Conservation (phyloP, 2,113 vertebrate species). For the Beaufortia kweichowensis region DNA sequence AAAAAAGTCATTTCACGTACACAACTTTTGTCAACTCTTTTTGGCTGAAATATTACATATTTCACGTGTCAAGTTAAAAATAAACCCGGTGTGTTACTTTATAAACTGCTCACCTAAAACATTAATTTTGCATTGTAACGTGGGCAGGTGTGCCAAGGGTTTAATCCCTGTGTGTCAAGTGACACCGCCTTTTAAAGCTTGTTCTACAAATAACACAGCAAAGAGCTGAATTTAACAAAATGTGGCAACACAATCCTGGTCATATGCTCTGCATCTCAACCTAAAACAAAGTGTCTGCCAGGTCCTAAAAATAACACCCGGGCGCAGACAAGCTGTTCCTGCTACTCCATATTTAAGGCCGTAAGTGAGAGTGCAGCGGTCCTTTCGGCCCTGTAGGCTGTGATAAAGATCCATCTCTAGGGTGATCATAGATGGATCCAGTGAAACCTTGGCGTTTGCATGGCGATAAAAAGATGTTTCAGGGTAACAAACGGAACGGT, state of each 20-base stretch:
- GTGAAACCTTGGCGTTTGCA: constrained; percentile 31
- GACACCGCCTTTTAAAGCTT: not conserved
- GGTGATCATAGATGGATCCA: constrained; percentile 6
- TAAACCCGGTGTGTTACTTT: not conserved
- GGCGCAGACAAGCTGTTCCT: constrained; percentile 16
- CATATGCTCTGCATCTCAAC: constrained; percentile 32
- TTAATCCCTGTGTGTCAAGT: constrained; percentile 29
- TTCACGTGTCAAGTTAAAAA: not conserved
- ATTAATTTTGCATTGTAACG: not conserved
- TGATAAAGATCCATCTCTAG: constrained; percentile 49
- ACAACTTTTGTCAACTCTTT: too few species aligned
- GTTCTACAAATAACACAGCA: constrained; percentile 16
- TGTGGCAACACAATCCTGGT: constrained; percentile 6
- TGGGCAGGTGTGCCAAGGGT: not conserved
- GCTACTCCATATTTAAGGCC: constrained; percentile 42
- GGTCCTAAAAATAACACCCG: constrained; percentile 44
- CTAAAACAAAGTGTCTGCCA: constrained; percentile 33
- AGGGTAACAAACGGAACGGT: constrained; percentile 37
- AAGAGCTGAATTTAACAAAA: constrained; percentile 14
- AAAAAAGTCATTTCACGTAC: too few species aligned
- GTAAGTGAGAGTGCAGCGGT: not conserved
- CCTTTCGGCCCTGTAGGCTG: constrained; percentile 1
- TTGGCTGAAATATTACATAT: not conserved
- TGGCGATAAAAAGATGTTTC: constrained; percentile 35
- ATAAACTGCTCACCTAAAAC: constrained; percentile 11